Evolutionary conservation across 2,888 invertebrate genomes (phyloP), one percentile per base, ranked within the genome.

Genomic region (Stratiomys singularior): DNA sequence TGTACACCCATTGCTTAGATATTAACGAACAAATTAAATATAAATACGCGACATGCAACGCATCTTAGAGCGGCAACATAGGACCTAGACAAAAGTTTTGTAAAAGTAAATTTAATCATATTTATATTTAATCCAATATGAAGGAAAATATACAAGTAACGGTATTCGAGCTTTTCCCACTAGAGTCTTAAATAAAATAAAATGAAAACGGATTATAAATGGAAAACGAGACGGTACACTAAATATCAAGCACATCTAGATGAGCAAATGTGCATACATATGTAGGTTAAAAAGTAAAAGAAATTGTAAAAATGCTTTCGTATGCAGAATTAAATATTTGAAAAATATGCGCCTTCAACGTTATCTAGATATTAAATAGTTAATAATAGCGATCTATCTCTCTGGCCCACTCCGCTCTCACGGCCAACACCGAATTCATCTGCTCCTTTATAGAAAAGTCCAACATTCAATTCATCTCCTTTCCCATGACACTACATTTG

Each of bases 331-430:
- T 52, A 56, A 60, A 69, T n/a, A 74, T 71, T 47, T 52, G 52
- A 52, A 52, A 64, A 56, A 58, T 60, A 74, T 84, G 86, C 85
- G 85, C 85, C 85, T 85, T 85, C 84, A 84, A 84, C 83, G 83
- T 84, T 82, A 81, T 82, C 80, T 83, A 83, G 82, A 82, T 81
- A 80, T 81, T 66, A 66, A 66, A 66, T 66, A 66, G 21, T 37
- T 37, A 7, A 37, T 30, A 66, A 11, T 23, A 81, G 80, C 74
- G 44, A 56, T 78, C 72, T 25, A 9, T 60, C 60, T 60, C 60
- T 60, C 25, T 60, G 3, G 7, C 37, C 9, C 37, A 37, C 3
- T 37, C 9, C 37, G 9, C 9, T 37, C 37, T 37, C 9, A 37
- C 37, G 5, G 5, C 37, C 37, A 3, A 37, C 37, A 37, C 37